A percentile compares a stretch with the other conserved stretches of the same genome.
Evolutionary conservation across 2,888 invertebrate genomes (phyloP).

Genomic region (Eumacrocentrus americanus): DNA sequence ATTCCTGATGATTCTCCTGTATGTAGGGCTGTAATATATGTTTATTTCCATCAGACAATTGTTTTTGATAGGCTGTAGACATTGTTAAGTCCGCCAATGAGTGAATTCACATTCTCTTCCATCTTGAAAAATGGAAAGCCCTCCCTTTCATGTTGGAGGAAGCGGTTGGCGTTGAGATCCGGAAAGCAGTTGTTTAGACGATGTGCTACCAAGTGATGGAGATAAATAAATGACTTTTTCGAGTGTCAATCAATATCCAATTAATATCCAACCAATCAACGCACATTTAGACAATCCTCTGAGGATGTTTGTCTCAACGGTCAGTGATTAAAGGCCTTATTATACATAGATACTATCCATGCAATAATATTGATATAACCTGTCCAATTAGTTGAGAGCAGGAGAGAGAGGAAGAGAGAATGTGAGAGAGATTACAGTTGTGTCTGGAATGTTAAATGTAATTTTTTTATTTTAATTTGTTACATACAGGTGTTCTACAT

Average conservation of each 20-base stretch:
- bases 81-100: background rate
- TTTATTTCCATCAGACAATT: background rate
- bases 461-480: background rate
- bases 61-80: background rate
- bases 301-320: background rate
- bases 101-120: too few relatives aligned
- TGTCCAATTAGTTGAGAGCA: too few relatives aligned
- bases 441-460: background rate
- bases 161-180: background rate
- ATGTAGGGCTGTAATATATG: too few relatives aligned
- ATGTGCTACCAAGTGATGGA: background rate
- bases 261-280: background rate
- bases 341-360: background rate
- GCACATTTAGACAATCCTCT: background rate
- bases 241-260: background rate
- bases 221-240: background rate
- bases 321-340: background rate
- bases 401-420: too few relatives aligned
- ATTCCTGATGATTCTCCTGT: too few relatives aligned
- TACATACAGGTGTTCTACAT: background rate
- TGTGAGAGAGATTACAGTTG: background rate
- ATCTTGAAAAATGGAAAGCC: background rate
- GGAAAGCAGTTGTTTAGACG: background rate
- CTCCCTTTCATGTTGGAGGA: background rate
- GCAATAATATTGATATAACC: constrained; percentile 13